A percentile compares a stretch with the other conserved stretches of the same genome.
phyloP scores from a whole-genome alignment of 1,140 invertebrate genomes.

The Drosophila asahinai region DNA sequence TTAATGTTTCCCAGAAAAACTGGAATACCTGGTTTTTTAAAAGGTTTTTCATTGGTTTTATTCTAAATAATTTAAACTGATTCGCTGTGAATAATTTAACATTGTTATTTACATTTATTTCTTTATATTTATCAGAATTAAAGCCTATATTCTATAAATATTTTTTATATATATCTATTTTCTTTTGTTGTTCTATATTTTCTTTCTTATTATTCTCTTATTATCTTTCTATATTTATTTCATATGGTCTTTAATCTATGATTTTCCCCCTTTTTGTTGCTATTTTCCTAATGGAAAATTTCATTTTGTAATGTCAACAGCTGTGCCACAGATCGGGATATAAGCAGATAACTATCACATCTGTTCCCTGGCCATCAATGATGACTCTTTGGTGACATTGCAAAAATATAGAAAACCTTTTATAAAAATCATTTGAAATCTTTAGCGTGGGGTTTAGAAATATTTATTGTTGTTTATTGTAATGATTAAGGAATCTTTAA shows the following conservation, averaged over 20 bases:
- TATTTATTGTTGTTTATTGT: neutral
- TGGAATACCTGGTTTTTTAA: fast-evolving
- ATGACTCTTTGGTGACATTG: conserved; percentile 1
- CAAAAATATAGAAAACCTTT: neutral
- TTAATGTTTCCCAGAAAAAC: neutral
- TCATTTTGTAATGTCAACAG: conserved; percentile 7
- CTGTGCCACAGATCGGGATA: conserved; percentile 10
- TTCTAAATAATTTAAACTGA: too few relatives aligned
- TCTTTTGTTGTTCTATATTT: too few relatives aligned
- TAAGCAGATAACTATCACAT: conserved; percentile 13
- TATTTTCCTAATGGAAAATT: neutral
- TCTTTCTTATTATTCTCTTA: too few relatives aligned
- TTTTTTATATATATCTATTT: too few relatives aligned
- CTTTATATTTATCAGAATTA: neutral
- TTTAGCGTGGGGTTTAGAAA: neutral
- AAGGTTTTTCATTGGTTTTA: neutral
- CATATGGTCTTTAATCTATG: neutral
- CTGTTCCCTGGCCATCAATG: neutral
- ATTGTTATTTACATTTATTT: too few relatives aligned
- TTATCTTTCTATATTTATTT: neutral
- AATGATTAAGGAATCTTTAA: neutral
- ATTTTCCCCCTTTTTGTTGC: too few relatives aligned
- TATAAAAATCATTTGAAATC: too few relatives aligned
- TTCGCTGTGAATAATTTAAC: too few relatives aligned
- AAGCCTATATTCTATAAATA: neutral